Base-by-base conservation (phyloP, 2,797 vertebrate species). In the Sebastes miniatus region DNA sequence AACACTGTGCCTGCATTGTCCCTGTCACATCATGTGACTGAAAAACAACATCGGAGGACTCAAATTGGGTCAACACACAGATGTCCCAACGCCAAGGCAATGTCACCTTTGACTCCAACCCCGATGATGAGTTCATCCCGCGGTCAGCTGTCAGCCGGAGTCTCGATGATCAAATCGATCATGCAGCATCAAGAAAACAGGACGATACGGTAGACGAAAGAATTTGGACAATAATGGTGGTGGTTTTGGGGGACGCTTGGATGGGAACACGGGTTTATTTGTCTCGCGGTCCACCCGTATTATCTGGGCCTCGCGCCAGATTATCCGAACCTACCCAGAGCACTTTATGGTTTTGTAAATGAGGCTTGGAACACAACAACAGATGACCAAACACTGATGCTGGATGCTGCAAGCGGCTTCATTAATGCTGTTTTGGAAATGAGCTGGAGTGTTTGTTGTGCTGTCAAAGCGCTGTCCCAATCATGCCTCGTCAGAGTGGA, bases 231-330 rank as follows among this genome's bases (percentile, higher is more conserved):
- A 61, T 36, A 22, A 59, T 22, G 22, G 36, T 12, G 72, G 57
- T 4, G n/a, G 13, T 66, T 39, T 50, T 18, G n/a, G 58, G 74
- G 81, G 34, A n/a, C 1, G 5, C 36, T 79, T 11, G 1, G 10
- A 68, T 14, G 64, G 50, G 63, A 89, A 91, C 90, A 88, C 79
- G 74, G 76, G 24, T 81, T 84, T 24, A 11, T 29, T 80, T 87
- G 79, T 88, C 62, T 66, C 4, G 0, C 1, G 6, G 34, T 75
- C 22, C 2, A 5, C 50, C 5, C 10, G 3, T 69, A 70, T 76
- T 43, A 68, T 73, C 77, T 27, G 62, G 83, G 76, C 76, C 27
- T 80, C 27, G 47, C 6, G 66, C 62, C 80, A 84, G 80, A 80
- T 84, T 47, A 72, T 79, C 31, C 68, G 43, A 82, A 84, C 58